Percentiles rank a stretch among this genome's conserved stretches.
phyloP scores from a whole-genome alignment of 2,888 invertebrate species.

The Charanyca ferruginea region DNA sequence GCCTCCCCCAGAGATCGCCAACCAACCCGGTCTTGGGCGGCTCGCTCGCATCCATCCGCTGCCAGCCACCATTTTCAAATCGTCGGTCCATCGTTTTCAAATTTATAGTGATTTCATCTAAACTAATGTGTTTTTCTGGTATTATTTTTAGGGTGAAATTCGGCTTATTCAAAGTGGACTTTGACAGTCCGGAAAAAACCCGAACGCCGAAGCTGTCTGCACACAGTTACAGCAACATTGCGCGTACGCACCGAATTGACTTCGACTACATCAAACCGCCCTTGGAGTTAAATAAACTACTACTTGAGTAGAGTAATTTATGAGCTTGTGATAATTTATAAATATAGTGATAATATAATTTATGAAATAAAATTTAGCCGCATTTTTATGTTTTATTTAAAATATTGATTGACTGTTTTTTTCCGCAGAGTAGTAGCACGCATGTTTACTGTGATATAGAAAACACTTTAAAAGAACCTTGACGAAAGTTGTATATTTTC shows the following conservation, averaged over 20 bases:
- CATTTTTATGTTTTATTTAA: conserved; percentile 9
- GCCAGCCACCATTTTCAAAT: no score
- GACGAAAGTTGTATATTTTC: no score
- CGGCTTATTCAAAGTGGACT: conserved; percentile 87
- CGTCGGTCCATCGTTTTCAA: no score
- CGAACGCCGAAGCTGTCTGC: conserved; percentile 87
- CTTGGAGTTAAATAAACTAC: conserved; percentile 19
- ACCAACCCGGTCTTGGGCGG: no score
- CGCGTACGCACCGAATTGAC: conserved; percentile 78
- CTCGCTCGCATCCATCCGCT: no score
- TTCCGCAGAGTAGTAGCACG: no score
- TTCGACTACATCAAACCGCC: conserved; percentile 78
- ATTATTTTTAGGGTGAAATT: conserved; percentile 83
- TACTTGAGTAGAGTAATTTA: conserved; percentile 35
- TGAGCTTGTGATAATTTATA: conserved; percentile 44
- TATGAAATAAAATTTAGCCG: conserved; percentile 29
- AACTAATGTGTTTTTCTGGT: neutral
- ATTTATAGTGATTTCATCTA: neutral
- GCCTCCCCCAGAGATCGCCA: no score
- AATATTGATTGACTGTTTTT: no score
- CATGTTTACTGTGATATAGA: no score
- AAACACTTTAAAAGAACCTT: no score
- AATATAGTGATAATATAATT: conserved; percentile 51
- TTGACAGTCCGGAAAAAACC: conserved; percentile 79
- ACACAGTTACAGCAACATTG: conserved; percentile 83